These are phyloP conservation scores for Grammatotria lemairii DNA, from an alignment of 2,113 vertebrate genomes.

Conservation along the genomic window DNA sequence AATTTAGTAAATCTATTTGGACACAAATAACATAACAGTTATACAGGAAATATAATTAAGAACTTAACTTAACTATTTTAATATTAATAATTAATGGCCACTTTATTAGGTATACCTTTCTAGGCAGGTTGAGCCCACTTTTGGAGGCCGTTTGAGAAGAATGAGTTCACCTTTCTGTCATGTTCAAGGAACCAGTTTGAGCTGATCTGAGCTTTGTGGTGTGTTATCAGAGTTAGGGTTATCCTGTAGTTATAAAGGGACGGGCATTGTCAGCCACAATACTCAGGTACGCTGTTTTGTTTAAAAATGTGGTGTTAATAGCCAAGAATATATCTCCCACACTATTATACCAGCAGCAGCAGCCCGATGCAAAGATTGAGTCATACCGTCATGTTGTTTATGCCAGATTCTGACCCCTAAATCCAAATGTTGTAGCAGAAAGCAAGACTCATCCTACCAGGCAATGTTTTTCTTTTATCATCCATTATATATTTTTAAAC, in stretches of 20 bases:
- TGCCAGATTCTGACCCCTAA: background rate
- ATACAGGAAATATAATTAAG: background rate
- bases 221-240: background rate
- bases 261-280: fast-evolving
- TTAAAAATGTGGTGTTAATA: background rate
- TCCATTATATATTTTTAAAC: background rate
- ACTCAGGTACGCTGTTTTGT: fast-evolving
- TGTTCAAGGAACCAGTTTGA: background rate
- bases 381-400: background rate
- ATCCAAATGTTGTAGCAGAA: background rate
- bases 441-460: background rate
- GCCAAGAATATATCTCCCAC: background rate
- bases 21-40: background rate
- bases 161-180: background rate
- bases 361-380: background rate
- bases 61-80: background rate
- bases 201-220: background rate
- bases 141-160: background rate
- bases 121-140: background rate
- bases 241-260: background rate
- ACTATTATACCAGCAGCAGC: fast-evolving
- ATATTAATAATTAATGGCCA: background rate
- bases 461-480: background rate
- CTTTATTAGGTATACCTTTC: background rate
- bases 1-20: background rate